These are phyloP conservation scores for Umimayanthus kanabou DNA, from an alignment of 92 coral and sea anemone genomes.

Conservation along the genomic window DNA sequence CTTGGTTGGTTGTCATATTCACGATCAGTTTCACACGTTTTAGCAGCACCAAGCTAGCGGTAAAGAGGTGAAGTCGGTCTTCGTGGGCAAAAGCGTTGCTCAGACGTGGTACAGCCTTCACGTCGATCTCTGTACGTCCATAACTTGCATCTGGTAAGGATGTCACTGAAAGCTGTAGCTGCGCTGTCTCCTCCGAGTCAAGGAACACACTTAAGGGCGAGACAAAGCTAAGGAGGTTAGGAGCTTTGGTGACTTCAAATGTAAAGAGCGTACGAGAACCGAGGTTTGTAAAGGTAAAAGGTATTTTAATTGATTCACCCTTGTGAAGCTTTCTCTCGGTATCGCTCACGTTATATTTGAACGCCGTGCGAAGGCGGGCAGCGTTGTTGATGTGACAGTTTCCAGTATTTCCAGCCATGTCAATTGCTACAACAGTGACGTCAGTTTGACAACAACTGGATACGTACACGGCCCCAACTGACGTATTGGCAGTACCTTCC, in stretches of 20 bases:
- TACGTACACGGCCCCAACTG: slow-evolving; percentile 41
- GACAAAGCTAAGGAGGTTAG: slow-evolving; percentile 36
- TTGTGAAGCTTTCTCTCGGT: slow-evolving; percentile 16
- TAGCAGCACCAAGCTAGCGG: slow-evolving; percentile 5
- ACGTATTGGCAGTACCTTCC: slow-evolving; percentile 21
- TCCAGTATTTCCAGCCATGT: slow-evolving; percentile 47
- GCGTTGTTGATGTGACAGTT: slow-evolving; percentile 41
- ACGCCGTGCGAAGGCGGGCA: background rate
- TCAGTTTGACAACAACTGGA: slow-evolving; percentile 59
- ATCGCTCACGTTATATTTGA: slow-evolving; percentile 22
- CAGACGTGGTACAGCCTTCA: background rate
- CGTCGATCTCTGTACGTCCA: background rate
- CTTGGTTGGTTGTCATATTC: background rate
- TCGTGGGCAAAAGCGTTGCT: background rate
- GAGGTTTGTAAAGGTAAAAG: slow-evolving; percentile 48
- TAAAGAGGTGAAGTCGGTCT: background rate
- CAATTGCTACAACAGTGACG: slow-evolving; percentile 49
- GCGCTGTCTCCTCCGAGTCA: slow-evolving; percentile 8
- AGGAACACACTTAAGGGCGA: slow-evolving; percentile 47
- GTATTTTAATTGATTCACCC: slow-evolving; percentile 41
- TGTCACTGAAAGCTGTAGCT: slow-evolving; percentile 8
- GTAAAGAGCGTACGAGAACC: slow-evolving; percentile 47
- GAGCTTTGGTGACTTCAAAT: slow-evolving; percentile 37
- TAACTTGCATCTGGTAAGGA: background rate
- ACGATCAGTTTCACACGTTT: background rate